These are phyloP conservation scores for Labeo calbasu DNA, from an alignment of 2,797 vertebrate species.

Conservation along the genomic window DNA sequence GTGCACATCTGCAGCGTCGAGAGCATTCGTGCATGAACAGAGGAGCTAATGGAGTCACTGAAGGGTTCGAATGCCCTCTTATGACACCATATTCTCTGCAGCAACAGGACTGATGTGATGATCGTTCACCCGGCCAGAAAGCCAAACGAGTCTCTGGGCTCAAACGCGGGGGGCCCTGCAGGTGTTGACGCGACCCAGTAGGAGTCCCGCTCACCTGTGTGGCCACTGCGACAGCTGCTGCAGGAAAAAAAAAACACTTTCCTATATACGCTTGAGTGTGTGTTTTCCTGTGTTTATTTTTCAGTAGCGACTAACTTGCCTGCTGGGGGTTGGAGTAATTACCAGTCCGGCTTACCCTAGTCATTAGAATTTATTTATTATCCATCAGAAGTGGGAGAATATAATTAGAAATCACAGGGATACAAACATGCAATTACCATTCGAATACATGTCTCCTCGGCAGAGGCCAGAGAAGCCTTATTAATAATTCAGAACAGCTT, in stretches of 20 bases:
- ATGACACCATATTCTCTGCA: constrained; percentile 24
- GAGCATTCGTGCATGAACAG: constrained; percentile 24
- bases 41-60: constrained; percentile 24
- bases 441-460: constrained; percentile 59
- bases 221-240: constrained; percentile 1
- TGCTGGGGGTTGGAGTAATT: constrained; percentile 57
- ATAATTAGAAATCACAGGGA: constrained; percentile 67
- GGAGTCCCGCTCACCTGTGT: neutral
- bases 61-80: constrained; percentile 10
- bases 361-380: constrained; percentile 69
- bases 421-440: constrained; percentile 69
- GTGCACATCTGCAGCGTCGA: constrained; percentile 29
- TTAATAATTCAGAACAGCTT: constrained; percentile 68
- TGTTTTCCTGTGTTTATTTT: constrained; percentile 34
- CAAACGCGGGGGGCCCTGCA: neutral
- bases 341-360: constrained; percentile 53
- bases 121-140: constrained; percentile 14
- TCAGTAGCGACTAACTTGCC: constrained; percentile 21
- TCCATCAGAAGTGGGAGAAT: constrained; percentile 61
- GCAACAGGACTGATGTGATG: constrained; percentile 23
- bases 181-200: neutral
- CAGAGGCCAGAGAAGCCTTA: constrained; percentile 48
- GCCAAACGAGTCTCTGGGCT: constrained; percentile 1
- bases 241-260: constrained; percentile 8
- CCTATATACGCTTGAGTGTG: neutral